phyloP scores from a whole-genome alignment of 2,888 invertebrate species.

The Macrophya alboannulata region DNA sequence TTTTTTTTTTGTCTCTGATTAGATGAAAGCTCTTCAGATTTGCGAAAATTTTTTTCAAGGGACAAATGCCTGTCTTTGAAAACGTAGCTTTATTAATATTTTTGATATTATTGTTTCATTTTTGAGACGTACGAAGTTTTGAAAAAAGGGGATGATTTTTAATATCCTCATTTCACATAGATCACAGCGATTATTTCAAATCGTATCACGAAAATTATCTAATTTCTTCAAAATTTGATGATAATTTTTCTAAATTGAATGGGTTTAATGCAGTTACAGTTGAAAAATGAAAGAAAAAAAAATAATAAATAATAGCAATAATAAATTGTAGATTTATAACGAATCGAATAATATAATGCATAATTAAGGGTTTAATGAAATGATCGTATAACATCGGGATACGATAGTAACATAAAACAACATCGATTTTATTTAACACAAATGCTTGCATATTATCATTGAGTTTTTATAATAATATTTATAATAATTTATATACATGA shows the following conservation, averaged over 20 bases:
- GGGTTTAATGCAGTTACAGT: not conserved
- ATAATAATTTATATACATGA: conserved; percentile 67
- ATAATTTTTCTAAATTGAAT: not conserved
- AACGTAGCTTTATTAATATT: no score
- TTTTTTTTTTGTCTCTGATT: not conserved
- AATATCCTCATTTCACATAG: no score
- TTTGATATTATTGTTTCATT: no score
- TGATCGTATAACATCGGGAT: not conserved
- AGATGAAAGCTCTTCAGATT: no score
- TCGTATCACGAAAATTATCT: no score
- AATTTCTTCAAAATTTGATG: not conserved
- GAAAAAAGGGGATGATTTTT: no score
- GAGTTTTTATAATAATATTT: conserved; percentile 56
- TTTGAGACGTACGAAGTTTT: no score
- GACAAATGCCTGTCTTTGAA: no score
- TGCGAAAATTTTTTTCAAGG: no score
- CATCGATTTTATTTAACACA: conserved; percentile 79
- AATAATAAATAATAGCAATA: no score
- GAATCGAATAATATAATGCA: not conserved
- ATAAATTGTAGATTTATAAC: not conserved
- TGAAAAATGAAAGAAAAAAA: not conserved
- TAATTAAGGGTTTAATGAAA: not conserved
- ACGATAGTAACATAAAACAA: conserved; percentile 77
- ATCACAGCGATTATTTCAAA: no score
- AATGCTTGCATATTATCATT: conserved; percentile 74